A percentile compares a stretch with the other conserved stretches of the same genome.
Evolutionary conservation across 2,888 invertebrate genomes (phyloP).

Genomic region (Esperia sulphurella): DNA sequence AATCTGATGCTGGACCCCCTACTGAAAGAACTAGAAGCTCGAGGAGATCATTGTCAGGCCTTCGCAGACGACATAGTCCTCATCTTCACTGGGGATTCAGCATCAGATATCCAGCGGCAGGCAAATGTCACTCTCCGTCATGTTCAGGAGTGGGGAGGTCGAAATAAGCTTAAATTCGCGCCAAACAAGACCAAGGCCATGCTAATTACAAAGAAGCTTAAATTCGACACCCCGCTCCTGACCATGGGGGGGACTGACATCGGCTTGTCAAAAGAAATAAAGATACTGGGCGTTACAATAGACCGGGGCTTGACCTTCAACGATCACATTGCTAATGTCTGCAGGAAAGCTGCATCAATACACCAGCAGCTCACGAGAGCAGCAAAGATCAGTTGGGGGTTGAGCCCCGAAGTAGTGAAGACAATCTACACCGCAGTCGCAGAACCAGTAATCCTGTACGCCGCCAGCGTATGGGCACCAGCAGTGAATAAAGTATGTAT

Average conservation of each 20-base stretch:
- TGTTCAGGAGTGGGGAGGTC: conserved; percentile 14
- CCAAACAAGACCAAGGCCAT: too few species aligned
- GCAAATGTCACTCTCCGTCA: conserved; percentile 8
- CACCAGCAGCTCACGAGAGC: not conserved
- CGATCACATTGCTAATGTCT: not conserved
- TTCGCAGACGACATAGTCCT: conserved; percentile 14
- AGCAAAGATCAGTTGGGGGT: not conserved
- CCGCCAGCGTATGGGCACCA: not conserved
- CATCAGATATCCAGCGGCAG: conserved; percentile 4
- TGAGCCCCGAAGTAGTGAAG: not conserved
- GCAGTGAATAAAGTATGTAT: not conserved
- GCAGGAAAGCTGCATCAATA: not conserved
- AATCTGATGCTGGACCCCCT: conserved; percentile 13
- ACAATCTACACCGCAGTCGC: not conserved
- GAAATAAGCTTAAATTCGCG: too few species aligned
- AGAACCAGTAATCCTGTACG: not conserved
- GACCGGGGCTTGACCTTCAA: not conserved
- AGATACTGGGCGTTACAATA: not conserved
- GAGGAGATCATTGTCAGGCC: conserved; percentile 9
- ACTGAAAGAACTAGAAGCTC: not conserved
- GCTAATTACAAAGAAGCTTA: not conserved
- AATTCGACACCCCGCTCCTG: not conserved
- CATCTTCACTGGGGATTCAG: conserved; percentile 7
- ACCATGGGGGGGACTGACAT: too few species aligned
- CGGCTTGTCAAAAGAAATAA: not conserved